A percentile compares a stretch with the other conserved stretches of the same genome.
These are phyloP conservation scores for Scotopteryx bipunctaria DNA, from an alignment of 2,888 invertebrate genomes.

Conservation along the genomic window DNA sequence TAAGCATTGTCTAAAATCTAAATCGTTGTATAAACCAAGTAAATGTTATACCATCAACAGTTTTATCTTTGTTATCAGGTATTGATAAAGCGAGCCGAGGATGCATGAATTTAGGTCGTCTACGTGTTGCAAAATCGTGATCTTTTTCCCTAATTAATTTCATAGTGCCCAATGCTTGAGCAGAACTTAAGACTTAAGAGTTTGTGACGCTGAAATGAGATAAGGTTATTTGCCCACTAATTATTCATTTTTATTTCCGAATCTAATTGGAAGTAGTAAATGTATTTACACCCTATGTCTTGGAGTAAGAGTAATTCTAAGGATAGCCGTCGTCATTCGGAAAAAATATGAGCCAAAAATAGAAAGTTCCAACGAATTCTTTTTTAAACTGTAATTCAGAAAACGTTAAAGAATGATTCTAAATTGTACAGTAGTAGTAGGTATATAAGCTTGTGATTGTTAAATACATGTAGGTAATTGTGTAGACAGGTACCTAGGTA, in stretches of 20 bases:
- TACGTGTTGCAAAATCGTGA: slow-evolving; percentile 45
- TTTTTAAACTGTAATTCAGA: too few relatives aligned
- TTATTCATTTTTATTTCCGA: background rate
- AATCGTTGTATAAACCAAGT: slow-evolving; percentile 39
- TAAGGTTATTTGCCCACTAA: background rate
- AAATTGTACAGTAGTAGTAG: too few relatives aligned
- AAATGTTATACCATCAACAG: slow-evolving; percentile 58
- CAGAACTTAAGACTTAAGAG: background rate
- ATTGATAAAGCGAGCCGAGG: slow-evolving; percentile 69
- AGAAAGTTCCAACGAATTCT: too few relatives aligned
- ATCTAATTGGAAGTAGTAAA: too few relatives aligned
- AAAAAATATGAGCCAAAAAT: too few relatives aligned
- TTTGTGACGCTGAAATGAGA: background rate
- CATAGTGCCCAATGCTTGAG: background rate
- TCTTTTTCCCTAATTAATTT: slow-evolving; percentile 16
- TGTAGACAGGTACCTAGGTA: too few relatives aligned
- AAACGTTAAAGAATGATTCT: too few relatives aligned
- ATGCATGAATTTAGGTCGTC: slow-evolving; percentile 73
- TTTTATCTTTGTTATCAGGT: slow-evolving; percentile 77
- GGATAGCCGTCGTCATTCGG: too few relatives aligned
- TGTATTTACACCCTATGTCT: too few relatives aligned
- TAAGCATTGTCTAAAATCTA: slow-evolving; percentile 17
- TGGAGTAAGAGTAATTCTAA: too few relatives aligned
- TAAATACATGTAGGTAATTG: too few relatives aligned
- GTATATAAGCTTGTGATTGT: too few relatives aligned